These are phyloP conservation scores for Umimayanthus chanpuru DNA, from an alignment of 92 coral and sea anemone genomes.

Conservation along the genomic window DNA sequence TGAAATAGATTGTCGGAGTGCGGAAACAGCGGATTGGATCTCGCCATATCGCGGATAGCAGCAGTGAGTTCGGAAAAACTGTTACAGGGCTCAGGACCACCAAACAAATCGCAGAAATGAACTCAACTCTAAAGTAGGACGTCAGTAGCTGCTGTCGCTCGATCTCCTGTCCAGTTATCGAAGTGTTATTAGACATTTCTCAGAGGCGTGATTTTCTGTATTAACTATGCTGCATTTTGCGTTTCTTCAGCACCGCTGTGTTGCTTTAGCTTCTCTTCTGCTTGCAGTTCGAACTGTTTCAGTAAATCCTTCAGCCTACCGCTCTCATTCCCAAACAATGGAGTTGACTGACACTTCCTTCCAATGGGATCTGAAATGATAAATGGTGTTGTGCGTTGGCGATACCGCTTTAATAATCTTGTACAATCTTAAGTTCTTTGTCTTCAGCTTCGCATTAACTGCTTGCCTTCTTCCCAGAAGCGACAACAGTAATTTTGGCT, in stretches of 20 bases:
- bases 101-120: constrained; percentile 59
- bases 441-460: too few species aligned
- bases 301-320: background rate
- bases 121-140: constrained; percentile 49
- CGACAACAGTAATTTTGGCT: background rate
- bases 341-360: background rate
- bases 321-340: background rate
- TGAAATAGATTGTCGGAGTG: constrained; percentile 68
- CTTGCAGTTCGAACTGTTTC: background rate
- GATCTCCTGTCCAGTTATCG: background rate
- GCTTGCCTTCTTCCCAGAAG: background rate
- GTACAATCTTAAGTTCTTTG: background rate
- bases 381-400: background rate
- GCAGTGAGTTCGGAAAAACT: constrained; percentile 64
- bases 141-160: background rate
- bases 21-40: constrained; percentile 75
- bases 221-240: background rate
- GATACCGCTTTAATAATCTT: background rate
- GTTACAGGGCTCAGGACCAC: constrained; percentile 70
- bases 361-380: background rate
- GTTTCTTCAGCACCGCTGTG: background rate
- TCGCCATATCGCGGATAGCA: constrained; percentile 66
- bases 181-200: constrained; percentile 27
- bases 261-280: background rate
- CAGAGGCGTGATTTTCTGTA: background rate